Conservation (phyloP, 2,113 vertebrate genomes). For the Myrmecophaga tridactyla region DNA sequence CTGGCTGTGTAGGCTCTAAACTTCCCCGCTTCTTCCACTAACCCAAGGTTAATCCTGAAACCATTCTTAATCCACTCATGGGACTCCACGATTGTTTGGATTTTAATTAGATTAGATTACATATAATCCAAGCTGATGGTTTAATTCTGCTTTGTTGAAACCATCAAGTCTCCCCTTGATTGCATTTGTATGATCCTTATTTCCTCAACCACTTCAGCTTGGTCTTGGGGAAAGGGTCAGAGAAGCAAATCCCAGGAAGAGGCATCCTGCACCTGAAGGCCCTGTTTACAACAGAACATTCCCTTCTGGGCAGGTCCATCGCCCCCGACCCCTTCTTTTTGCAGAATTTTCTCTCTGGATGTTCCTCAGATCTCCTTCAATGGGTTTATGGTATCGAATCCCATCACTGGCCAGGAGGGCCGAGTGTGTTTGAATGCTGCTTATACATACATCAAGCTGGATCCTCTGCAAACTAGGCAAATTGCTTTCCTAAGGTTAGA, state of each 20-base stretch:
- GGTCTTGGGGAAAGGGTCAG: not conserved
- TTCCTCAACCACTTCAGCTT: not conserved
- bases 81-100: not conserved
- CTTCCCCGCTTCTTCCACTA: too few relatives aligned
- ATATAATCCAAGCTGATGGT: not conserved
- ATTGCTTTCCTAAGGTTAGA: not conserved
- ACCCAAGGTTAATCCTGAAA: too few relatives aligned
- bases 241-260: not conserved
- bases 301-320: not conserved
- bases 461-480: not conserved
- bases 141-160: not conserved
- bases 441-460: not conserved
- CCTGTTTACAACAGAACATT: not conserved
- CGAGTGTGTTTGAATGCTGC: not conserved
- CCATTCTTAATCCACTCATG: not conserved
- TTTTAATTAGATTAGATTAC: not conserved
- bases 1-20: too few relatives aligned
- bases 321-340: not conserved
- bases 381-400: not conserved
- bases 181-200: not conserved
- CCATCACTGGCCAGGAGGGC: not conserved
- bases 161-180: not conserved
- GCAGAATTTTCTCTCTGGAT: not conserved
- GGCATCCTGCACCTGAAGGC: not conserved
- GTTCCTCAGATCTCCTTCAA: not conserved